Evolutionary conservation across 1,140 invertebrate genomes (phyloP), one percentile per base, ranked within the genome.

Genomic region (Sycophila sp.): DNA sequence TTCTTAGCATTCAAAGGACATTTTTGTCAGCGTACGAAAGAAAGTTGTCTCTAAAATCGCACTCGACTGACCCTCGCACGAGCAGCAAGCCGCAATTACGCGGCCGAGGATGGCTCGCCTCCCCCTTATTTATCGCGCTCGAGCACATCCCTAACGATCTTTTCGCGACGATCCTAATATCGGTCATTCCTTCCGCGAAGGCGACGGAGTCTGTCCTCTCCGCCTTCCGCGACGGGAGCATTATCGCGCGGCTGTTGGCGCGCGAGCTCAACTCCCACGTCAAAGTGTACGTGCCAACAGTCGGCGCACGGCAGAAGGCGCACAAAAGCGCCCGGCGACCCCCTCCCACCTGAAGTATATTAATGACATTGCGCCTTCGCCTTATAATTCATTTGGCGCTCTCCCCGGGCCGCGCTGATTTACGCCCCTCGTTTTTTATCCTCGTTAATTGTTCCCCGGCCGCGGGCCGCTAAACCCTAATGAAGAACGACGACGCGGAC

Each of bases 281-380:
- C 58, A 32, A 45, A 42, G 34, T n/a, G n/a, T 40, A 40, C 56
- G 56, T 59, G 56, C 56, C 56, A 53, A 53, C 49, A 28, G 22
- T 53, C 19, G 15, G 4, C 7, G 4, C 10, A 26, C 26, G 15
- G 15, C 28, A 47, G 5, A 47, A 19, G 24, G 26, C 24, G 10
- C 13, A 13, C 15, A 40, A 8, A 38, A 2, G 8, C 28, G 15
- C 30, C 34, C 26, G 17, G 42, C 51, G 49, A 42, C 13, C n/a
- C n/a, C n/a, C n/a, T n/a, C n/a, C n/a, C 28, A n/a, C 8, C 45
- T 62, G 56, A 69, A 62, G 47, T 55, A 15, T 69, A 69, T 62
- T 69, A 69, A 69, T 62, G 45, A 55, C 42, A 59, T 38, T 28
- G 49, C n/a, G 24, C 5, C 67, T 8, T 24, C 8, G 49, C 36